phyloP scores from a whole-genome alignment of 2,797 vertebrate genomes.

The Danio tinwini region DNA sequence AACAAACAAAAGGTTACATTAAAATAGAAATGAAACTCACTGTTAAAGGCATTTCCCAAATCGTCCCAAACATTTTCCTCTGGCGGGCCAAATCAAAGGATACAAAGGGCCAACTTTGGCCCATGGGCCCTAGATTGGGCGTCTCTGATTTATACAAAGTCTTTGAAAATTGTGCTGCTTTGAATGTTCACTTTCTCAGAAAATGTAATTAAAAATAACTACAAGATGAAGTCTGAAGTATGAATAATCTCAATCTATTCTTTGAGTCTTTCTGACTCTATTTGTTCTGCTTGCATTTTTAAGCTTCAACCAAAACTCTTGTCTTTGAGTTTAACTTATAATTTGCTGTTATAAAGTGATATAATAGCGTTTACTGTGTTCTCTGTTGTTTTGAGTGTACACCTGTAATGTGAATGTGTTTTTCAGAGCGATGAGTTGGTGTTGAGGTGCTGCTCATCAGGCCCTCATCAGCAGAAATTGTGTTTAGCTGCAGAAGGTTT shows the following conservation, averaged over 20 bases:
- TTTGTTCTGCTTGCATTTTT: not conserved
- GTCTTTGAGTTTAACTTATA: not conserved
- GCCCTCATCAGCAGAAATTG: slow-evolving; percentile 88
- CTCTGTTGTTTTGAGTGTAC: not conserved
- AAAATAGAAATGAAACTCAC: no score
- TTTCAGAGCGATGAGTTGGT: slow-evolving; percentile 92
- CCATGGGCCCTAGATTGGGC: no score
- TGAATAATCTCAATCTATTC: not conserved
- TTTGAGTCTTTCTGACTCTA: not conserved
- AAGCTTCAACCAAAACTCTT: not conserved
- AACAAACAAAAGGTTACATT: no score
- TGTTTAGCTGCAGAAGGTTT: slow-evolving; percentile 93
- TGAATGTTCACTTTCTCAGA: not conserved
- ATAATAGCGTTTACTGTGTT: not conserved
- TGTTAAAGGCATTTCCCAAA: no score
- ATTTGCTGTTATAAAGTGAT: not conserved
- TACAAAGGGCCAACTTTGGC: no score
- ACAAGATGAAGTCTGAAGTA: not conserved
- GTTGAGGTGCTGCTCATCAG: slow-evolving; percentile 86
- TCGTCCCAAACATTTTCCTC: no score
- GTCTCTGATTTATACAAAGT: not conserved
- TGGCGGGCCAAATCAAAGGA: no score
- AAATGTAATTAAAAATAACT: not conserved
- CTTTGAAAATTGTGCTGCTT: not conserved
- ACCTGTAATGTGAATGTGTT: not conserved